Evolutionary conservation across 2,797 vertebrate species (phyloP), one percentile per base, ranked within the genome.

Genomic region (Lindbergichthys nudifrons): DNA sequence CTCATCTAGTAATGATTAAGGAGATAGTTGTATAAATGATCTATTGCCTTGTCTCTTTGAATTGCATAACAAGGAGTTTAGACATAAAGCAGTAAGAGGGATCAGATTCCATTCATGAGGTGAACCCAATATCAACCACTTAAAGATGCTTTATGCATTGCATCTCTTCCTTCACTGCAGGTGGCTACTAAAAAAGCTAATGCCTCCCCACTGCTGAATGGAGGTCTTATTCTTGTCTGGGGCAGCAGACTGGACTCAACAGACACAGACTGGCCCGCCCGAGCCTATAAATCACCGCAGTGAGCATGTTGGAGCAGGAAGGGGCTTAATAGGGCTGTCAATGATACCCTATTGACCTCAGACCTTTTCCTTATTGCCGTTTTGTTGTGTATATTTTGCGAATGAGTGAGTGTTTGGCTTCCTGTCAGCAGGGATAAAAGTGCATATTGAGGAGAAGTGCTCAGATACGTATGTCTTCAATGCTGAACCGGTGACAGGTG

Each of bases 231-330:
- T 80, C 75, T 75, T 63, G 79, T 75, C 51, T 76, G 61, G 54
- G 82, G 79, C 75, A 53, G 61, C 70, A 76, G 71, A 57, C 68
- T 84, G 48, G 70, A 79, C 80, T 30, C 69, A 58, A 65, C 73
- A 87, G 70, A 75, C 64, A 70, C 65, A 81, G 74, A 80, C 69
- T 77, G 60, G 23, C 62, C 62, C 67, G 67, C 71, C 62, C 67
- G 71, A 74, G 73, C 51, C 80, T 60, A 82, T 88, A 89, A 90
- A 86, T 88, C 86, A 85, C 53, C 50, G 39, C 50, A 54, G 48
- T 76, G 60, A 84, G 70, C 65, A 73, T 65, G 73, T 70, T 42
- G 39, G 74, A 87, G 73, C 65, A 66, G 36, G 47, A 51, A 67
- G 50, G 21, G 43, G 69, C 75, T 82, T 84, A 86, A 85, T 42